Conservation (phyloP, 2,888 invertebrate species). For the Caenorhabditis sp. region DNA sequence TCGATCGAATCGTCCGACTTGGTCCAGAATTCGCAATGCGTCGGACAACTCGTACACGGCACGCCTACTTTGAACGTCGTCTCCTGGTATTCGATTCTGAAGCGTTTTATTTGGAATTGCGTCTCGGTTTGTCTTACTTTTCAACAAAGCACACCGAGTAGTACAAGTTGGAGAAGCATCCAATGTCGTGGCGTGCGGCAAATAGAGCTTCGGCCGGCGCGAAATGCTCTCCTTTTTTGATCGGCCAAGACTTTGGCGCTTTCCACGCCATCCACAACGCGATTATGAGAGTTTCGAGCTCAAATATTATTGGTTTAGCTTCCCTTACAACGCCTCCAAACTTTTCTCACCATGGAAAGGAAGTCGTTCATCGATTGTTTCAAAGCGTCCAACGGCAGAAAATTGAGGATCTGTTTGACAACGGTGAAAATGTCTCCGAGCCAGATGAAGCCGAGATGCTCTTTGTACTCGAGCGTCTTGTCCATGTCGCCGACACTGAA, state of each 20-base stretch:
- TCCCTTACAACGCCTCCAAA: too few species aligned
- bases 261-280: neutral
- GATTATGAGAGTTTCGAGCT: neutral
- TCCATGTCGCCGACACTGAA: neutral
- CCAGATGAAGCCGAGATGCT: constrained; percentile 9
- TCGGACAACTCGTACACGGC: neutral
- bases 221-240: neutral
- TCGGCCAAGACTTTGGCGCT: neutral
- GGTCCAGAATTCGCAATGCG: constrained; percentile 1
- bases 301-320: too few species aligned
- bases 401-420: neutral
- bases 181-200: constrained; percentile 3
- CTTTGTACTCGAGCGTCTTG: neutral
- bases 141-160: constrained; percentile 7
- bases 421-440: neutral
- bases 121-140: too few species aligned
- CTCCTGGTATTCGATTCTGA: constrained; percentile 1
- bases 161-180: constrained; percentile 1
- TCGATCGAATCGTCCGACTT: neutral
- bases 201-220: constrained; percentile 13
- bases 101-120: too few species aligned
- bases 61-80: neutral
- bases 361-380: neutral
- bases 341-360: too few species aligned
- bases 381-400: neutral